Conservation (phyloP, 2,888 invertebrate genomes). For the Ectropis crepuscularia region DNA sequence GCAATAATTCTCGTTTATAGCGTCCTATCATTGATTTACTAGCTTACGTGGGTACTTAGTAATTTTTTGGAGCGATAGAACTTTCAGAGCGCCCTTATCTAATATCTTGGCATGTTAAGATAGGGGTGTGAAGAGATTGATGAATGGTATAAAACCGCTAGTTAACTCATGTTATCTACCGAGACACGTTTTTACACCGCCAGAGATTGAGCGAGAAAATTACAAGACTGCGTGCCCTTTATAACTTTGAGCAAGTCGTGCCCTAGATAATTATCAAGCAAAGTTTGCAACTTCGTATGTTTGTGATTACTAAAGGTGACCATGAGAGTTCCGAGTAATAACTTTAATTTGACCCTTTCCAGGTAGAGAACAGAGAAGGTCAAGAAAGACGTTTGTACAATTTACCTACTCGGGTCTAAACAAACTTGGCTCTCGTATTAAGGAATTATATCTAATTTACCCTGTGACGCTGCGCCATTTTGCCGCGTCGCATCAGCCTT, state of each 20-base stretch:
- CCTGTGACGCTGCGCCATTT: conserved; percentile 34
- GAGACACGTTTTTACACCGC: conserved; percentile 12
- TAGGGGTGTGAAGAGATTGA: conserved; percentile 39
- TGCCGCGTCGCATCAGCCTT: conserved; percentile 42
- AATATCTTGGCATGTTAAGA: conserved; percentile 39
- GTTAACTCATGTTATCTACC: conserved; percentile 26
- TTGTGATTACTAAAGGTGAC: conserved; percentile 15
- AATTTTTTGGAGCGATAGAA: conserved; percentile 51
- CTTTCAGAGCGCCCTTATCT: conserved; percentile 43
- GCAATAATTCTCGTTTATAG: conserved; percentile 53
- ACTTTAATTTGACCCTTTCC: conserved; percentile 13
- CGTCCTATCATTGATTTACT: conserved; percentile 53
- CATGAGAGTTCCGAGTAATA: conserved; percentile 13
- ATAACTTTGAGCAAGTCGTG: background rate
- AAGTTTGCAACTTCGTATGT: conserved; percentile 9
- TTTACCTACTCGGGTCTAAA: conserved; percentile 33
- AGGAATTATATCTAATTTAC: conserved; percentile 41
- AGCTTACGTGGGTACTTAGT: conserved; percentile 44
- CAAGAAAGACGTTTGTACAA: conserved; percentile 27
- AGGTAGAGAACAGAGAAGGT: conserved; percentile 26
- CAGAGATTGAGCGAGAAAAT: conserved; percentile 8
- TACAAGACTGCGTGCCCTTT: conserved; percentile 8
- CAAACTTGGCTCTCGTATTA: conserved; percentile 31
- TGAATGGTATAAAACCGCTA: conserved; percentile 28
- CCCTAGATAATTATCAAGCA: conserved; percentile 5